Percentiles rank a stretch among this genome's conserved stretches.
These are phyloP conservation scores for Corythaixoides concolor DNA, from an alignment of 2,113 vertebrate genomes.

Conservation along the genomic window DNA sequence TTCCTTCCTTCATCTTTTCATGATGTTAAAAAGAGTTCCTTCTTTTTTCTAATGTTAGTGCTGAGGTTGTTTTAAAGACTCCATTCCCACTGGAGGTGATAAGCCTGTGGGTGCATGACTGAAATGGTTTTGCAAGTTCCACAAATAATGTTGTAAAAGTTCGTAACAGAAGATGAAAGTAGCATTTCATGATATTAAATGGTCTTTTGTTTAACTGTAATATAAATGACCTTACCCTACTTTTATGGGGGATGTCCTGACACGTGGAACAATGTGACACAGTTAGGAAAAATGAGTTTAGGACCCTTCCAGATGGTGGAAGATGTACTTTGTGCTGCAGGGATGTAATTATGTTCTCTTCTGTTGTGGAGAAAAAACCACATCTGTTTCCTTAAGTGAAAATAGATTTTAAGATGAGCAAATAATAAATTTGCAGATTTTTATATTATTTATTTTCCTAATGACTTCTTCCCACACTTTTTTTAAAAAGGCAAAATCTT, in stretches of 20 bases:
- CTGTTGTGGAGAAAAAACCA: neutral
- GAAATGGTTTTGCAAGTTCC: neutral
- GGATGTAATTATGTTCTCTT: neutral
- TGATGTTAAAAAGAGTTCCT: neutral
- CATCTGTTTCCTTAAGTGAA: neutral
- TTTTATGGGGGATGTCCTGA: neutral
- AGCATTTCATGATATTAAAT: neutral
- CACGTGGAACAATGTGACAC: neutral
- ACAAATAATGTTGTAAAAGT: neutral
- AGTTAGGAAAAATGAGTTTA: neutral
- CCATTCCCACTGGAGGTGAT: neutral
- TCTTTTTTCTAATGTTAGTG: neutral
- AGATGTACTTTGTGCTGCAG: neutral
- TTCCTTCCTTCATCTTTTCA: neutral
- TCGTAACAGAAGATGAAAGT: neutral
- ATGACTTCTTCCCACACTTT: neutral
- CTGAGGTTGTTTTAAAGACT: neutral
- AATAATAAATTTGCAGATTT: neutral
- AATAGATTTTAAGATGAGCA: neutral
- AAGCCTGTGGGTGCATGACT: neutral
- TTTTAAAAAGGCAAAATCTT: neutral
- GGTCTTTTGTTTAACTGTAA: neutral
- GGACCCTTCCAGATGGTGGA: neutral
- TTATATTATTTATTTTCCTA: neutral
- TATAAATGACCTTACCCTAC: neutral